Evolutionary conservation across 1,140 invertebrate species (phyloP).

Genomic region (Drosophila setifemur): DNA sequence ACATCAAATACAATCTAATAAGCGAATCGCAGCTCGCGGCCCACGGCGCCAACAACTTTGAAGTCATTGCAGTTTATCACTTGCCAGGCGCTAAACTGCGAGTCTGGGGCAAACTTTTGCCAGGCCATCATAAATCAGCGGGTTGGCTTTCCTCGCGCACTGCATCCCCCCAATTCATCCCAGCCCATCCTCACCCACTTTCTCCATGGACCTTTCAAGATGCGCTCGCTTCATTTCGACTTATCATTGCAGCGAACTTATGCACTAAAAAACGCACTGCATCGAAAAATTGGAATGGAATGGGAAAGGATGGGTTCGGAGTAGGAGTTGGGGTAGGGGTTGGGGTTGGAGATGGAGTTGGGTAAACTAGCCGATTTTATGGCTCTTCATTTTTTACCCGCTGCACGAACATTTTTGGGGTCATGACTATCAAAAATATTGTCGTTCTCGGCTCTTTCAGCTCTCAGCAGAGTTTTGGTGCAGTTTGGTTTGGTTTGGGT

Average conservation of each 20-base stretch:
- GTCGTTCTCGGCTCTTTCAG: conserved; percentile 21
- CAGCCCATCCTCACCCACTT: neutral
- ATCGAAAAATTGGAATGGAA: neutral
- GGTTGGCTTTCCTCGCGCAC: conserved; percentile 26
- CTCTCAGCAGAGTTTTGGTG: no score
- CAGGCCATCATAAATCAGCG: conserved; percentile 68
- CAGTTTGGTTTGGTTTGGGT: no score
- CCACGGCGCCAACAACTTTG: conserved; percentile 23
- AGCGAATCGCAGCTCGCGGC: conserved; percentile 14
- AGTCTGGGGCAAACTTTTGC: conserved; percentile 59
- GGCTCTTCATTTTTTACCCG: conserved; percentile 49
- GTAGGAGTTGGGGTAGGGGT: neutral
- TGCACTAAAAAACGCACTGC: conserved; percentile 59
- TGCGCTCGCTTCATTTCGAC: conserved; percentile 60
- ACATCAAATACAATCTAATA: conserved; percentile 57
- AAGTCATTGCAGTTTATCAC: conserved; percentile 68
- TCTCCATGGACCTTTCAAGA: conserved; percentile 6
- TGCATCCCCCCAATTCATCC: neutral
- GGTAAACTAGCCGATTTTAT: conserved; percentile 51
- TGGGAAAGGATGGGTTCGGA: neutral
- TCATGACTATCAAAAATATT: conserved; percentile 76
- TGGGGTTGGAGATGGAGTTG: neutral
- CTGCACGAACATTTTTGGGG: conserved; percentile 39
- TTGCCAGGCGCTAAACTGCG: conserved; percentile 69
- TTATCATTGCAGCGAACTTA: conserved; percentile 67